Base-by-base conservation (phyloP, 2,888 invertebrate species). In the Agriopis marginaria region DNA sequence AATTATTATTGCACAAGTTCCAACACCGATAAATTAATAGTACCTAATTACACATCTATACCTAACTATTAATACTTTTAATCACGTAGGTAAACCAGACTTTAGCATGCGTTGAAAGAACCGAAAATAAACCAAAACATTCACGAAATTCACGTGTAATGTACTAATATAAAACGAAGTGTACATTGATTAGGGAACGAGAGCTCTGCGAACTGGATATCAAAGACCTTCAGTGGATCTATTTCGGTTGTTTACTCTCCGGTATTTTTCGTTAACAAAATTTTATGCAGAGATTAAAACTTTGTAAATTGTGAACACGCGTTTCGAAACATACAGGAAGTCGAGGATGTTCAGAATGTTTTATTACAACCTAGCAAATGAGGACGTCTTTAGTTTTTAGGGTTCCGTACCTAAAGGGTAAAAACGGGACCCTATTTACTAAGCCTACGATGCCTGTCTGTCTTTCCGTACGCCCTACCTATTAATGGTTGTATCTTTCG, bases 201-300 rank as follows among this genome's bases (percentile, higher is more conserved):
- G 47, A 17, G 49, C 23, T 42, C 66, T 14, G 67, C 67, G 42
- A 72, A 62, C 66, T 67, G 66, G 39, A 66, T 63, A 68, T 68
- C 54, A 17, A 58, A 68, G 70, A 71, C 74, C 75, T 75, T 75
- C 71, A 51, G 54, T 12, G 44, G 12, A 61, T 53, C 64, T 75
- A 75, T 75, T 74, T 71, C 58, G 39, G 72, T 71, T 59, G 67
- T 72, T 63, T 65, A 66, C 62, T 55, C 64, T 56, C 32, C 59
- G 51, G 50, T 61, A 55, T 64, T 50, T 68, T 71, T 62, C 67
- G 62, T 73, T 65, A 63, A 60, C 53, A 69, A 62, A 61, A 39
- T 58, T 56, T 49, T 59, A 61, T 44, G 55, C 40, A 7, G 55
- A 68, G 70, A 72, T 68, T 70, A 66, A 64, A 61, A 53, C 45